These are phyloP conservation scores for Micoletzkya japonica DNA, from an alignment of 2,888 invertebrate species.

Conservation along the genomic window DNA sequence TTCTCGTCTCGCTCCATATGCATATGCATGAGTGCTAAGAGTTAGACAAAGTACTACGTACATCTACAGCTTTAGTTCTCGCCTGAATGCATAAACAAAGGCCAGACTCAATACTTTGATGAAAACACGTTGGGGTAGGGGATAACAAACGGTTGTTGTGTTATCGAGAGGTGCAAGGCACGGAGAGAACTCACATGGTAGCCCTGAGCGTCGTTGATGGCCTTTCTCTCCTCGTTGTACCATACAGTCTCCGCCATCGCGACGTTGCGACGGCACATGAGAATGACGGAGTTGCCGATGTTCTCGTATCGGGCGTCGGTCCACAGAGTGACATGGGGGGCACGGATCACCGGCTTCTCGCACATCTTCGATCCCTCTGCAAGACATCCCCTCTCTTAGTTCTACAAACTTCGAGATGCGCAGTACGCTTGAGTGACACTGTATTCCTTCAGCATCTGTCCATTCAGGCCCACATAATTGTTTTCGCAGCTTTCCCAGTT, in stretches of 20 bases:
- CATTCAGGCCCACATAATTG: not conserved
- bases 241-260: not conserved
- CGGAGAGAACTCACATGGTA: not conserved
- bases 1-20: not conserved
- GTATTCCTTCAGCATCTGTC: not conserved
- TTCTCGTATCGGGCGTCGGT: conserved; percentile 17
- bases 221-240: conserved; percentile 15
- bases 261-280: conserved; percentile 10
- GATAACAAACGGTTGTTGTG: not conserved
- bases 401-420: not conserved
- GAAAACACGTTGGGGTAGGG: not conserved
- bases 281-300: conserved; percentile 13
- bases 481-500: no score
- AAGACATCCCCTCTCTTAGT: not conserved
- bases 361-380: conserved; percentile 7
- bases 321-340: conserved; percentile 7
- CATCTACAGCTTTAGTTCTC: no score
- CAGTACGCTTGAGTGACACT: not conserved
- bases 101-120: not conserved
- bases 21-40: not conserved
- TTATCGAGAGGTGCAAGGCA: not conserved
- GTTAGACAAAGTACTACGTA: not conserved
- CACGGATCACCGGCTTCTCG: not conserved
- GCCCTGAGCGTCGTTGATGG: conserved; percentile 11
- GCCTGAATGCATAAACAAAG: no score